Percentiles rank a stretch among this genome's conserved stretches.
phyloP scores from a whole-genome alignment of 2,113 vertebrate genomes.

The Aegithalos caudatus region DNA sequence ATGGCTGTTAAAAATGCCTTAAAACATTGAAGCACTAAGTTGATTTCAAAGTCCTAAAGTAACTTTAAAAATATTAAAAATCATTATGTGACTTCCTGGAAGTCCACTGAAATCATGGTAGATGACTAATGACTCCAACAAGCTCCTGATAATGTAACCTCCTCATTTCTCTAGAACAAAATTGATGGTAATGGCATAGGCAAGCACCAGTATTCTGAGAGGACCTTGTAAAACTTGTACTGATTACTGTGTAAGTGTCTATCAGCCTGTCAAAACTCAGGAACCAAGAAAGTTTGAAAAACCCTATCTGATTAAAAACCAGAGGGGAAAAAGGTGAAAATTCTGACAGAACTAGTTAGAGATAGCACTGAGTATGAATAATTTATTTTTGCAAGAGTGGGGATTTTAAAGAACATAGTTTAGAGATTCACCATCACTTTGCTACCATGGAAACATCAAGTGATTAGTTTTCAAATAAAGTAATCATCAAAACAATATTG shows the following conservation, averaged over 20 bases:
- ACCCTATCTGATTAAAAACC: neutral
- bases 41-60: neutral
- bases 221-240: neutral
- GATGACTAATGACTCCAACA: neutral
- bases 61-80: neutral
- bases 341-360: neutral
- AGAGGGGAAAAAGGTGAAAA: neutral
- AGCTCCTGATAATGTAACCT: neutral
- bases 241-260: neutral
- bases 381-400: neutral
- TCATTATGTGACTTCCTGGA: neutral
- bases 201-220: neutral
- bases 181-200: neutral
- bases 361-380: neutral
- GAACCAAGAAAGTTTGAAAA: neutral
- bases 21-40: neutral
- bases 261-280: neutral
- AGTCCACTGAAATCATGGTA: neutral
- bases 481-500: neutral
- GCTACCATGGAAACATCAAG: neutral
- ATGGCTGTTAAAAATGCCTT: neutral
- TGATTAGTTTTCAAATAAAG: neutral
- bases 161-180: neutral
- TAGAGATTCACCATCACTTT: neutral
- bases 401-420: neutral